These are phyloP conservation scores for Anoura caudifer DNA, from an alignment of 2,113 vertebrate species.

Conservation along the genomic window DNA sequence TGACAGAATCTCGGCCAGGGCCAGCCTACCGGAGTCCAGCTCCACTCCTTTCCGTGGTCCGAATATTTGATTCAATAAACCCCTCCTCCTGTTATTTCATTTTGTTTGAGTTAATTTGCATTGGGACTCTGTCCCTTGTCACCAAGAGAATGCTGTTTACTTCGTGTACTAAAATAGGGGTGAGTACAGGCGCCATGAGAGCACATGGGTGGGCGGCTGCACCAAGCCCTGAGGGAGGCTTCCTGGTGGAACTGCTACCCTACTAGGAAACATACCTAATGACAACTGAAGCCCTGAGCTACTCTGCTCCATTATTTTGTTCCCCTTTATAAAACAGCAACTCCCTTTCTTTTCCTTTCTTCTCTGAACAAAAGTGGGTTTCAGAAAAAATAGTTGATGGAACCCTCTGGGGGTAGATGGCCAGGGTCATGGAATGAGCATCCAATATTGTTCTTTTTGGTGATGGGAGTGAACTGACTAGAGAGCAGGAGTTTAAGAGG, in stretches of 20 bases:
- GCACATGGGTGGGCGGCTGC: not conserved
- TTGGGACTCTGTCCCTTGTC: not conserved
- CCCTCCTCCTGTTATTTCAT: not conserved
- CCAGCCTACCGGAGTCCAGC: not conserved
- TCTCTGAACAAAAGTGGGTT: not conserved
- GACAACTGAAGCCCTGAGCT: not conserved
- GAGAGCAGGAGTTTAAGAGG: not conserved
- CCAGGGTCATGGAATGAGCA: not conserved
- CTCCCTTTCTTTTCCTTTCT: not conserved
- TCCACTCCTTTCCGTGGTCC: not conserved
- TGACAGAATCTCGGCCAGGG: accelerated
- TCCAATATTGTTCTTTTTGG: not conserved
- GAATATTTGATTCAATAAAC: not conserved
- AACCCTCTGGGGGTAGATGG: not conserved
- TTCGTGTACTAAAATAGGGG: not conserved
- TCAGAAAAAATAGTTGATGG: not conserved
- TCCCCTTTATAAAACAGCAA: not conserved
- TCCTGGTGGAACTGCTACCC: not conserved
- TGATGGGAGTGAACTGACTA: not conserved
- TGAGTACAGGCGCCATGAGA: not conserved
- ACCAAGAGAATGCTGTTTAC: not conserved
- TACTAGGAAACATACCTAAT: not conserved
- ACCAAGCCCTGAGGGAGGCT: accelerated
- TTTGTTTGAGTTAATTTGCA: not conserved
- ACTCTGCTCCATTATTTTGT: not conserved